Evolutionary conservation across 2,797 vertebrate species (phyloP), one percentile per base, ranked within the genome.

Genomic region (Eremophila alpestris): DNA sequence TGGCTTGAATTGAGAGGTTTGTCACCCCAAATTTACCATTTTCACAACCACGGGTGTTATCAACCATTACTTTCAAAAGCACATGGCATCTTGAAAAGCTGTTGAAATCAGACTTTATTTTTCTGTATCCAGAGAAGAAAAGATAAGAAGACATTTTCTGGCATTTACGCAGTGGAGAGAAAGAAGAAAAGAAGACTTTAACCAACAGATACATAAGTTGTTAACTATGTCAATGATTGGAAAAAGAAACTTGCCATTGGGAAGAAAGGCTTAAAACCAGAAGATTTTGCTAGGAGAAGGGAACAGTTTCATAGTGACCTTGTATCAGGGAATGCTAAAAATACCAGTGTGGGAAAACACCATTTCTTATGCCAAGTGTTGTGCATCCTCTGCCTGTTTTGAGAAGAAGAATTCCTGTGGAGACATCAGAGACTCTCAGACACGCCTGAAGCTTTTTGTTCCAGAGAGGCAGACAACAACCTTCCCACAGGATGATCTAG

Each of bases 291-390:
- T 40, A 85, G n/a, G n/a, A 18, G 3, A 7, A 54, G 13, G 8
- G 9, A 68, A 34, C 24, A 40, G 3, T 15, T 62, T 48, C 30
- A 30, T 54, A 46, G 24, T 18, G 30, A 21, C 20, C 34, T 69
- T 46, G 20, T 54, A 13, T 24, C 11, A 34, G 40, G 24, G 11
- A 60, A 46, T 21, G 16, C 7, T 46, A 60, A 60, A 69, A 77
- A 30, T 15, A 6, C 8, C 16, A 15, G 4, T 1, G 5, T 46
- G 14, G 41, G 4, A 40, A 54, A 62, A 41, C 0, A 0, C 1
- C 11, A 34, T 24, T 69, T 26, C 7, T 40, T 30, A 40, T 34
- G 20, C 29, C 48, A 40, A 26, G 6, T 8, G 24, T 12, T 60
- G 48, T 30, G 20, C 34, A 34, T 34, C 24, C 29, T 54, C 48